Evolutionary conservation across 2,888 invertebrate genomes (phyloP), one percentile per base, ranked within the genome.

Genomic region (Andricus quercusramuli): DNA sequence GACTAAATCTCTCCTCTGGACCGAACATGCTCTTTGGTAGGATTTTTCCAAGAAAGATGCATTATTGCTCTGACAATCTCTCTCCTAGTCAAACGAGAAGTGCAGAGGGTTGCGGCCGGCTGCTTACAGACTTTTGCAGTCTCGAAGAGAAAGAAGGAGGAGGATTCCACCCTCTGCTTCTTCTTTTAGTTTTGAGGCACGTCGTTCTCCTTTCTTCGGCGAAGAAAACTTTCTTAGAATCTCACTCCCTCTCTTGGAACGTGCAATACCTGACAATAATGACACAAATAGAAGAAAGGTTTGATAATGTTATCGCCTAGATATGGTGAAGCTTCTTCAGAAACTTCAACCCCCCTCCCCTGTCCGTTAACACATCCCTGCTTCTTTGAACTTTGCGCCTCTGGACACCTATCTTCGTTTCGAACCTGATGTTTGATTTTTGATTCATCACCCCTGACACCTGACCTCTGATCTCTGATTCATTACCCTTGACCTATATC

Each of bases 1-100:
- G 89, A 90, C 89, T 87, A 88, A 90, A 90, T 90, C 89, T 90
- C 89, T 89, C 90, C 89, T 90, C 89, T 89, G 88, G 86, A 83
- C 90, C 87, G 87, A 90, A 89, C 87, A 85, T 88, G 85, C 86
- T 88, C 88, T 88, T 88, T 86, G 85, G 86, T 84, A 83, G 86
- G 87, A 84, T 88, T 88, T 87, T 87, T 86, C 87, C 66, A 64
- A 80, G 87, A 85, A 84, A 90, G 88, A 89, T 89, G 87, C 90
- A 90, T 90, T 90, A 90, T 90, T 90, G 89, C 89, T 87, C 87
- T 87, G 89, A 89, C 90, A 90, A 89, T 89, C 86, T 87, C 85
- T 70, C 80, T 79, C 78, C 74, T n/a, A 74, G 9, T 32, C 32
- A 74, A 56, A 29, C 47, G 62, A 44, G 47, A 78, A 78, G 79